Conservation (phyloP, 2,797 vertebrate genomes). For the Phoeniculus purpureus region DNA sequence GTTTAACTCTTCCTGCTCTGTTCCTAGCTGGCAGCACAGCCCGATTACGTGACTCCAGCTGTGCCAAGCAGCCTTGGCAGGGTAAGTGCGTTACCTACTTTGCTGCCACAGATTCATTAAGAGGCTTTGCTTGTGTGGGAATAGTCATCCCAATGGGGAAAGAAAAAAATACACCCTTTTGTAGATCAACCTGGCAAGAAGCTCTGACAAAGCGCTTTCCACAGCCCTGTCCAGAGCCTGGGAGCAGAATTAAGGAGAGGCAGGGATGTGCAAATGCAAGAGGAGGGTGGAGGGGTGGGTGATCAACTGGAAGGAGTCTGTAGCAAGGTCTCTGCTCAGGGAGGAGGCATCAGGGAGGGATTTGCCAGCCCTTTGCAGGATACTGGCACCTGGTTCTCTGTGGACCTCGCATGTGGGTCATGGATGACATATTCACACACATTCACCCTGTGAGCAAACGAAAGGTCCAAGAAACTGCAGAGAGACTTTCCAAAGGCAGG, state of each 20-base stretch:
- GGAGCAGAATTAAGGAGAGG: conserved; percentile 21
- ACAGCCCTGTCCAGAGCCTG: neutral
- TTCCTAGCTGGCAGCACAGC: conserved; percentile 22
- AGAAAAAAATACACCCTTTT: neutral
- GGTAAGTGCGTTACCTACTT: conserved; percentile 61
- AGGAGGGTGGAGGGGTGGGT: neutral
- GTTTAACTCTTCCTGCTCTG: conserved; percentile 61
- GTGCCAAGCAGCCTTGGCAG: conserved; percentile 75
- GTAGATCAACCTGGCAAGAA: conserved; percentile 40
- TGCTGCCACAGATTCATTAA: conserved; percentile 75
- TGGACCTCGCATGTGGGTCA: neutral
- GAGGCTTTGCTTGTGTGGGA: conserved; percentile 73
- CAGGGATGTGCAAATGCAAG: neutral
- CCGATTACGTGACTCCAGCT: conserved; percentile 71
- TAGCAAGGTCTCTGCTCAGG: neutral
- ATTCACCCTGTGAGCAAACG: neutral
- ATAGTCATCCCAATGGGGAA: conserved; percentile 63
- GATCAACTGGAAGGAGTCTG: neutral
- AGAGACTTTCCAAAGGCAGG: neutral
- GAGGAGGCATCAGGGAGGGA: neutral
- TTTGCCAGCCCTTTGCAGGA: neutral
- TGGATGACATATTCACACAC: neutral
- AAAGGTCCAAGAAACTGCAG: neutral
- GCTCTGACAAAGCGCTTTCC: conserved; percentile 58
- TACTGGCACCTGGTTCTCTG: neutral